A percentile compares a stretch with the other conserved stretches of the same genome.
phyloP scores from a whole-genome alignment of 1,140 invertebrate genomes.

The Octopus sinensis region DNA sequence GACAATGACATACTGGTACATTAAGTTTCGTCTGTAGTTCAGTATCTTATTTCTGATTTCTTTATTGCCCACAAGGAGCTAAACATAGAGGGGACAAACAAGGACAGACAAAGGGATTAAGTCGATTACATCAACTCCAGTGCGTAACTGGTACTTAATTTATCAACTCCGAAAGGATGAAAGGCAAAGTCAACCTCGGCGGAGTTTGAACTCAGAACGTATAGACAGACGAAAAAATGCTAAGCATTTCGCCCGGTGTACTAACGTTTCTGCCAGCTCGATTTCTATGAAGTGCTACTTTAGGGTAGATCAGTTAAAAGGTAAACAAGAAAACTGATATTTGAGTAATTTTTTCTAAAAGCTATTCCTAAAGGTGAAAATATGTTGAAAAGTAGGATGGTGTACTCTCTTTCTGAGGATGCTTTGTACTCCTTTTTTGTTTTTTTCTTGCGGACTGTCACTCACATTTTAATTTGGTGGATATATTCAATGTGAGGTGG shows the following conservation, averaged over 20 bases:
- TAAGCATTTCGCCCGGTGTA: too few species aligned
- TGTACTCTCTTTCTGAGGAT: constrained; percentile 4
- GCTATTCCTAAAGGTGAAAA: not conserved
- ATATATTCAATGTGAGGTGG: not conserved
- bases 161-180: too few species aligned
- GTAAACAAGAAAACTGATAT: constrained; percentile 1
- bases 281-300: not conserved
- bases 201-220: too few species aligned
- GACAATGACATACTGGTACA: constrained; percentile 4
- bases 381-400: not conserved
- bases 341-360: not conserved
- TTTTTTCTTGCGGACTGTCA: not conserved
- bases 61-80: too few species aligned
- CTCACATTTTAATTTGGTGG: not conserved
- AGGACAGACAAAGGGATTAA: too few species aligned
- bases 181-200: too few species aligned
- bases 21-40: not conserved
- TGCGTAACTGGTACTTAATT: too few species aligned
- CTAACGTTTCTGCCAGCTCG: too few species aligned
- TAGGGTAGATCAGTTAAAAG: not conserved
- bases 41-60: not conserved
- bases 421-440: not conserved
- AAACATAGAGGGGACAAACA: too few species aligned
- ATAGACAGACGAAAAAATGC: too few species aligned
- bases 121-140: too few species aligned